phyloP scores from a whole-genome alignment of 2,113 vertebrate species.

The Struthidea cinerea region DNA sequence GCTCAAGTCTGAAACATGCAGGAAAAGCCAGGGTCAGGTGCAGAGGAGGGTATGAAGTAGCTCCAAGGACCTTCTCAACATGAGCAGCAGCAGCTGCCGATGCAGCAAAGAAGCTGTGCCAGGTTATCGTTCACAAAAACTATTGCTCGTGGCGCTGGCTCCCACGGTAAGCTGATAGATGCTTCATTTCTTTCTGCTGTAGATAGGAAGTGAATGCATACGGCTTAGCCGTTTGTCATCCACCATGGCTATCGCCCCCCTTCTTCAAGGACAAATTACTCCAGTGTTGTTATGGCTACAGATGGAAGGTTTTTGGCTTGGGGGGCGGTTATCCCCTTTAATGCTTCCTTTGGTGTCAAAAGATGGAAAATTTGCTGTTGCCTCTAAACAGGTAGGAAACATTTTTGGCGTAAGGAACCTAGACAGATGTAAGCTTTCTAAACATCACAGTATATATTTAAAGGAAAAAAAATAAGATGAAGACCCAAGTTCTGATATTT shows the following conservation, averaged over 20 bases:
- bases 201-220: not conserved
- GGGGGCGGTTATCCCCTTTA: not conserved
- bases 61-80: not conserved
- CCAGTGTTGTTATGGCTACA: not conserved
- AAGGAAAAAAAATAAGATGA: not conserved
- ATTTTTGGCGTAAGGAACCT: not conserved
- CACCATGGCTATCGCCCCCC: fast-evolving
- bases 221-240: not conserved
- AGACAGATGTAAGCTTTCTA: not conserved
- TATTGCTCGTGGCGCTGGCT: not conserved
- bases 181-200: not conserved
- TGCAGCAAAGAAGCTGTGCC: not conserved
- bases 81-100: not conserved
- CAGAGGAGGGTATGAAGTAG: not conserved
- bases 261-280: not conserved
- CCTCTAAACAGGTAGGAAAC: not conserved
- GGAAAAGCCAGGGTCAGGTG: not conserved
- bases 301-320: not conserved
- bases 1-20: not conserved
- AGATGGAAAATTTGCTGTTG: not conserved
- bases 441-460: not conserved
- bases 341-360: not conserved
- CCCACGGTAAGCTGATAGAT: not conserved
- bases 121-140: not conserved
- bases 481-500: not conserved